phyloP scores from a whole-genome alignment of 2,888 invertebrate genomes.

The Masnerella sp. region DNA sequence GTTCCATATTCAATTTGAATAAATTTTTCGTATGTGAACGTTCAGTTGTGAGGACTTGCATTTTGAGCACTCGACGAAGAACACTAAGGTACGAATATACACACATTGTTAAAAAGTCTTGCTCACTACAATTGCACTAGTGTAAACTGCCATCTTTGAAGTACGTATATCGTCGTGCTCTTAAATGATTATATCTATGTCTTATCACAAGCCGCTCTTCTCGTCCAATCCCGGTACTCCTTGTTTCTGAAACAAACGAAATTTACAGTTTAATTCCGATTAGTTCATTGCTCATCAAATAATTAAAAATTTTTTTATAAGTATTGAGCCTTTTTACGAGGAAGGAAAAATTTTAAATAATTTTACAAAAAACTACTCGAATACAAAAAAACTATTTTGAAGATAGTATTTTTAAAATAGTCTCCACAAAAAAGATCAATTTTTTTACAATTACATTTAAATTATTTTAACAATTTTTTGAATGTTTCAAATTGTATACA shows the following conservation, averaged over 20 bases:
- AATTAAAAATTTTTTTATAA: no score
- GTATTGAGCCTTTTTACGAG: no score
- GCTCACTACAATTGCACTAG: conserved; percentile 69
- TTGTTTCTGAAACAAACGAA: conserved; percentile 70
- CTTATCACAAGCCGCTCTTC: conserved; percentile 75
- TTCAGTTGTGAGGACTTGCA: conserved; percentile 14
- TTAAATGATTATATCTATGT: conserved; percentile 73
- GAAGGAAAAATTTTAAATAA: no score
- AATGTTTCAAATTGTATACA: no score
- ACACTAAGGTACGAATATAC: conserved; percentile 46
- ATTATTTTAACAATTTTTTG: no score
- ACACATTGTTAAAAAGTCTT: conserved; percentile 52
- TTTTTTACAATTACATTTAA: no score
- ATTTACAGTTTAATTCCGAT: background rate
- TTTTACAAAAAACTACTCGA: no score
- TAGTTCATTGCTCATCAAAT: no score
- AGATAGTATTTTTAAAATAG: no score
- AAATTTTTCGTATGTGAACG: conserved; percentile 1
- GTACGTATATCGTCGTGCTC: conserved; percentile 73
- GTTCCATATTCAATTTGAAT: no score
- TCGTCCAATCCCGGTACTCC: conserved; percentile 67
- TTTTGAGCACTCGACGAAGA: conserved; percentile 43
- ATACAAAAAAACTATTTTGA: no score
- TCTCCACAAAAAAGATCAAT: no score
- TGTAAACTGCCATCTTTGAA: conserved; percentile 71